phyloP scores from a whole-genome alignment of 1,140 invertebrate genomes.

The Leptinotarsa lineolata region DNA sequence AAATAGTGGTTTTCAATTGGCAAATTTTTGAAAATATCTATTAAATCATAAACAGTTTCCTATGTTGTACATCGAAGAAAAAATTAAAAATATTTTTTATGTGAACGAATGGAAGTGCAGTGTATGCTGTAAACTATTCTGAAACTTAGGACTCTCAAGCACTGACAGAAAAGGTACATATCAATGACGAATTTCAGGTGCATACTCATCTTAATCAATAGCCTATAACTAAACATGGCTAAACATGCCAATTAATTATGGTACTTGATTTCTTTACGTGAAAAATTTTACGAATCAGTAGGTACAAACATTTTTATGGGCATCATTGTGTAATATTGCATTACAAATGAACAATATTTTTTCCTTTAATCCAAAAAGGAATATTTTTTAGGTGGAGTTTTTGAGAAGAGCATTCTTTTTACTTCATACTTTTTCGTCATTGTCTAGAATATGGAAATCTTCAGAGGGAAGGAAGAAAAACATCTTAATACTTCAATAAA shows the following conservation, averaged over 20 bases:
- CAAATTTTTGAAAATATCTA: too few relatives aligned
- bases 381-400: too few relatives aligned
- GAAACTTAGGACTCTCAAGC: background rate
- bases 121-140: too few relatives aligned
- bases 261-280: background rate
- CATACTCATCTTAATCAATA: constrained; percentile 4
- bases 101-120: too few relatives aligned
- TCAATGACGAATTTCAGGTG: constrained; percentile 3
- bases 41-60: too few relatives aligned
- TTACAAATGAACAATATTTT: background rate
- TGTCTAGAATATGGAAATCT: too few relatives aligned
- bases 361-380: background rate
- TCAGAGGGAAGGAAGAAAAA: too few relatives aligned
- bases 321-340: constrained; percentile 5
- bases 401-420: background rate
- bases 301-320: background rate
- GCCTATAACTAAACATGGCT: background rate
- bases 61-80: too few relatives aligned
- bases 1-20: too few relatives aligned
- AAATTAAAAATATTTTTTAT: too few relatives aligned
- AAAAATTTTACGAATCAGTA: background rate
- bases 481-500: too few relatives aligned
- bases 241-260: background rate
- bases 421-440: too few relatives aligned
- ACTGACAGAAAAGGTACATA: constrained; percentile 3